Evolutionary conservation across 2,888 invertebrate genomes (phyloP).

Genomic region (Scaeva pyrastri): DNA sequence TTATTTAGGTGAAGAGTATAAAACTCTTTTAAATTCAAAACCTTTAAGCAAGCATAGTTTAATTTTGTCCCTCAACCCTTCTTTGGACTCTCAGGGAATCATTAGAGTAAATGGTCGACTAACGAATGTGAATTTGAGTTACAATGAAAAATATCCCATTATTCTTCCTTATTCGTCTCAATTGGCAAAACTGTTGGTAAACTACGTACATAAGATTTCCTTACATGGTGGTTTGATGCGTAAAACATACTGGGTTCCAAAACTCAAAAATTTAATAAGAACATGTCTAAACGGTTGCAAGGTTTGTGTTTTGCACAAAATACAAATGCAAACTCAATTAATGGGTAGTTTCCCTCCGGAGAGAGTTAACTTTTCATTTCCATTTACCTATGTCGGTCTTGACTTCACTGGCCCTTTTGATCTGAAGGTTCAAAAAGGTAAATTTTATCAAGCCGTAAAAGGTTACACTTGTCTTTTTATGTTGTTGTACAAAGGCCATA

Average conservation of each 20-base stretch:
- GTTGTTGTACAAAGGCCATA: too few species aligned
- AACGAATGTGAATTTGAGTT: neutral
- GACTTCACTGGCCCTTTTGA: too few species aligned
- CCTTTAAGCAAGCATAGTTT: neutral
- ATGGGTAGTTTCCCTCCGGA: conserved; percentile 63
- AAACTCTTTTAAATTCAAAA: neutral
- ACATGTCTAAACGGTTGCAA: too few species aligned
- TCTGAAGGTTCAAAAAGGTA: too few species aligned
- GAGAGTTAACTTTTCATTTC: conserved; percentile 38
- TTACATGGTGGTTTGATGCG: conserved; percentile 13
- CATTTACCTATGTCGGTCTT: conserved; percentile 55
- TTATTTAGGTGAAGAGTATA: conserved; percentile 5
- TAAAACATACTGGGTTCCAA: conserved; percentile 39
- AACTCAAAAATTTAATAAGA: conserved; percentile 39
- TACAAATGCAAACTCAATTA: conserved; percentile 29
- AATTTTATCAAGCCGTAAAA: too few species aligned
- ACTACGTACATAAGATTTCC: conserved; percentile 10
- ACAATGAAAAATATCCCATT: conserved; percentile 19
- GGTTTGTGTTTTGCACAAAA: conserved; percentile 42
- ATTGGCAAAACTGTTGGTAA: neutral
- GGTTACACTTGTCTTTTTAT: too few species aligned
- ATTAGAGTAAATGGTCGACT: conserved; percentile 21
- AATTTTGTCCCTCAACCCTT: neutral
- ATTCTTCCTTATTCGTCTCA: conserved; percentile 1
- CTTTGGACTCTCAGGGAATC: neutral